Evolutionary conservation across 2,113 vertebrate species (phyloP).

Genomic region (Rana temporaria): DNA sequence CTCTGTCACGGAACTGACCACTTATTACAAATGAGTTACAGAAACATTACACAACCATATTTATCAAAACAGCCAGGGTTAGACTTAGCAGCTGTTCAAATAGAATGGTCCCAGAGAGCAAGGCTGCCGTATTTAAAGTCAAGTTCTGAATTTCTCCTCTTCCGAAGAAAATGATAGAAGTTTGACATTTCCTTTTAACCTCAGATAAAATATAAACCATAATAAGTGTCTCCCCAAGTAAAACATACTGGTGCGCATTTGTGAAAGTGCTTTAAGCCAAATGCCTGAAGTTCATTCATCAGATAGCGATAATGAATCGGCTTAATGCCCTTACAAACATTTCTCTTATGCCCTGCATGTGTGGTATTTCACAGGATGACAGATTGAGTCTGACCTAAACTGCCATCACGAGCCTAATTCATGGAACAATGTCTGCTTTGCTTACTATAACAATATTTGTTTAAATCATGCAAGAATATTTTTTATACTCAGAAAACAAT

Average conservation of each 20-base stretch:
- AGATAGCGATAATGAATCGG: not conserved
- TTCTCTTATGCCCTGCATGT: constrained; percentile 6
- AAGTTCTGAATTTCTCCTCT: not conserved
- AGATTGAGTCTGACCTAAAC: not conserved
- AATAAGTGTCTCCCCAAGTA: not conserved
- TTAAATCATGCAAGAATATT: no score
- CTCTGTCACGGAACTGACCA: not conserved
- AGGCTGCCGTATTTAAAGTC: not conserved
- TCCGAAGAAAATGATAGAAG: not conserved
- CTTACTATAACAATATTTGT: no score
- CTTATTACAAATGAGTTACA: constrained; percentile 3
- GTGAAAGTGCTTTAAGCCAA: not conserved
- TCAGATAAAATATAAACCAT: not conserved
- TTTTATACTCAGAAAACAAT: no score
- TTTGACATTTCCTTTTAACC: constrained; percentile 14
- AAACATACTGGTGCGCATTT: not conserved
- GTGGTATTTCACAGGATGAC: constrained; percentile 19
- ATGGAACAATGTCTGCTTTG: no score
- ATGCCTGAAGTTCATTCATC: constrained; percentile 16
- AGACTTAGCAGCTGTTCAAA: constrained; percentile 17
- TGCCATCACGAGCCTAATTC: no score
- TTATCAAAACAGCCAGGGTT: not conserved
- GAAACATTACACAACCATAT: not conserved
- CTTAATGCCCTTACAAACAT: constrained; percentile 32
- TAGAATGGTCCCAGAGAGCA: constrained; percentile 5